Percentiles rank a stretch among this genome's conserved stretches.
phyloP scores from a whole-genome alignment of 2,797 vertebrate species.

The Gymnoscopelus microlampas region DNA sequence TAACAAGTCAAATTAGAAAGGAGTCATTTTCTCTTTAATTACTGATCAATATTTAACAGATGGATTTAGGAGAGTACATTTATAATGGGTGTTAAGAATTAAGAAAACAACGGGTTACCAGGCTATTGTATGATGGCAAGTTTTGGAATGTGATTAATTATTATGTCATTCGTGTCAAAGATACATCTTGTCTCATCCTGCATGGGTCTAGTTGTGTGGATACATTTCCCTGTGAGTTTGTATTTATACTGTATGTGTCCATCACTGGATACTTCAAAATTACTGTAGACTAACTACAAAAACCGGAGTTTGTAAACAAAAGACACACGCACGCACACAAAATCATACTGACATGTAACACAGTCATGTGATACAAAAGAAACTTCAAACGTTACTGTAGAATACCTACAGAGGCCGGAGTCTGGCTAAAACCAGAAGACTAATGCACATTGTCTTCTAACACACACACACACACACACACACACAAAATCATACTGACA shows the following conservation, averaged over 20 bases:
- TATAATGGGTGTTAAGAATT: not conserved
- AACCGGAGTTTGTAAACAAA: conserved; percentile 65
- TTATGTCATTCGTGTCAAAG: conserved; percentile 28
- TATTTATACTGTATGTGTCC: conserved; percentile 4
- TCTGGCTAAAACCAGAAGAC: not conserved
- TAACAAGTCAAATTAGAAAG: conserved; percentile 8
- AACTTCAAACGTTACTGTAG: conserved; percentile 1
- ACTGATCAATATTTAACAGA: conserved; percentile 34
- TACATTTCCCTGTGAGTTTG: conserved; percentile 7
- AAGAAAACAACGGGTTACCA: conserved; percentile 14
- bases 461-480: conserved; percentile 14
- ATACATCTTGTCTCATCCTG: not conserved
- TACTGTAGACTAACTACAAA: conserved; percentile 76
- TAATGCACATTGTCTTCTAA: too few species aligned
- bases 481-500: not conserved
- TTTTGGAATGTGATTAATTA: conserved; percentile 2
- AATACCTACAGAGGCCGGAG: not conserved
- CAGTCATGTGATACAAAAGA: not conserved
- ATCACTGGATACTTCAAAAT: conserved; percentile 67
- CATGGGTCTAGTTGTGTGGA: not conserved
- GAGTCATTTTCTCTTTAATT: conserved; percentile 53
- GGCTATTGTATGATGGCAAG: conserved; percentile 27
- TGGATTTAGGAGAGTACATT: conserved; percentile 21
- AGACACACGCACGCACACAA: conserved; percentile 18
- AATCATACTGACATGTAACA: not conserved